Evolutionary conservation across 2,888 invertebrate species (phyloP), one percentile per base, ranked within the genome.

Genomic region (Hecatera dysodea): DNA sequence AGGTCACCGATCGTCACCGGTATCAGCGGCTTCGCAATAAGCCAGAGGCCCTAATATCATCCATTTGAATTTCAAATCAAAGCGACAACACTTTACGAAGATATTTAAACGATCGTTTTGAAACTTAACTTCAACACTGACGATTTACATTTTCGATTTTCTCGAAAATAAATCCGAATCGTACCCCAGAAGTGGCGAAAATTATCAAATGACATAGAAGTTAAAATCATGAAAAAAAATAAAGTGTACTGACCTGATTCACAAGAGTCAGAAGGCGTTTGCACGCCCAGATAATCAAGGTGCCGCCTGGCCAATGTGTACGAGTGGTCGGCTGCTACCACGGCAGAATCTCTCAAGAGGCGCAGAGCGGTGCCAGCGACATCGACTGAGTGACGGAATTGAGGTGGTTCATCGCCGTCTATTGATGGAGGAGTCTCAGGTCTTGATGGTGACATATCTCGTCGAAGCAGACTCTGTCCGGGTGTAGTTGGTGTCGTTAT

Each of bases 181-280:
- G 56, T 27, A 63, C 11, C 33, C 60, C 22, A 52, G 27, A 61
- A 75, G 22, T 15, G 19, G 33, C 15, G 7, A n/a, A 48, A 75
- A 52, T 75, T 44, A 67, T 61, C 12, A 33, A 66, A 53, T n/a
- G 11, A 19, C 22, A 15, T 2, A 12, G 27, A 44, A 48, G 52
- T 24, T 46, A 27, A 36, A 55, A 53, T 17, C 7, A 67, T 44
- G 44, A 19, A 67, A n/a, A 52, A 46, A 57, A 69, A 52, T 52
- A 57, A 67, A 17, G 22, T 22, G 59, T 80, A 96, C 97, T 91
- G 75, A 95, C 95, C 95, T 93, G 95, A 95, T 95, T 97, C 96
- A 97, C 98, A 98, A 80, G 98, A 98, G 97, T 98, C 98, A 53
- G 98, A 98, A 68, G 98, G 98, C 82, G 98, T 98, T 90, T 98